These are phyloP conservation scores for Sepiola atlantica DNA, from an alignment of 2,888 invertebrate species.

Conservation along the genomic window DNA sequence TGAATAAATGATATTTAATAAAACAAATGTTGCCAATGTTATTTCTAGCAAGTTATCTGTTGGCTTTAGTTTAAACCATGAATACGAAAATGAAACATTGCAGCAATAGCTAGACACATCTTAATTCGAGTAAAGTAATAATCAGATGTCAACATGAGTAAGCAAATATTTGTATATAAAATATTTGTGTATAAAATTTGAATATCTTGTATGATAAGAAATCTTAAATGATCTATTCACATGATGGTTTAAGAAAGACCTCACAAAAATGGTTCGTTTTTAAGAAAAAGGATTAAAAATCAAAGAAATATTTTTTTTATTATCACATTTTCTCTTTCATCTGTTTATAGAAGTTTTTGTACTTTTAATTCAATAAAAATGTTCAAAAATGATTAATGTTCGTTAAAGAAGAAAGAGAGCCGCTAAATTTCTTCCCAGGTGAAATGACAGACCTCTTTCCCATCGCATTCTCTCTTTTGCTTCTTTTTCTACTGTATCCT, in stretches of 20 bases:
- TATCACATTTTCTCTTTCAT: no score
- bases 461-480: no score
- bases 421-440: no score
- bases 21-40: not conserved
- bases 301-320: not conserved
- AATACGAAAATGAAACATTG: not conserved
- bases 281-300: not conserved
- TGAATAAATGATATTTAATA: conserved; percentile 8
- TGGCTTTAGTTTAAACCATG: not conserved
- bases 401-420: not conserved
- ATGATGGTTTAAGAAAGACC: no score
- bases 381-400: not conserved
- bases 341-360: no score
- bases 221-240: not conserved
- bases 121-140: not conserved
- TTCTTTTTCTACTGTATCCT: no score
- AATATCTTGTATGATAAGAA: not conserved
- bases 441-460: no score
- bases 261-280: no score
- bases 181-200: no score
- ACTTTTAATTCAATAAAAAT: no score
- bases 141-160: not conserved
- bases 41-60: conserved; percentile 10
- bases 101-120: not conserved
- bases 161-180: not conserved